Evolutionary conservation across 2,888 invertebrate species (phyloP).

Genomic region (Endotricha flammealis): DNA sequence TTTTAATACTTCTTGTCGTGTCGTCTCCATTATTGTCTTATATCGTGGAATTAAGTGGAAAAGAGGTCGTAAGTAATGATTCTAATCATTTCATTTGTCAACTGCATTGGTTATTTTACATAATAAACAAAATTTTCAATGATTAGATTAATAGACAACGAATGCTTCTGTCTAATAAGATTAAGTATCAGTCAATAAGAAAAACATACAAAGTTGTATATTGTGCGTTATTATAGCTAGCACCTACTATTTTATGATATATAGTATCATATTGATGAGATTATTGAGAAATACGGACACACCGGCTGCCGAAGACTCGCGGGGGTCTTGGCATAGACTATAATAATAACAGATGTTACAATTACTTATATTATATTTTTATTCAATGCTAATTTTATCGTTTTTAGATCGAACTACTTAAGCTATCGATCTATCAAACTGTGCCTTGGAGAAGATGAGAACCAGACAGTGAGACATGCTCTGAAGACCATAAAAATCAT

Average conservation of each 20-base stretch:
- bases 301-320: slow-evolving; percentile 42
- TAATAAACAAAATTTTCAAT: neutral
- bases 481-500: no score
- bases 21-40: no score
- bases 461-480: no score
- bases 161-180: slow-evolving; percentile 5
- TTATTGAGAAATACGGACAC: slow-evolving; percentile 41
- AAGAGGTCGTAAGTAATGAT: no score
- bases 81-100: no score
- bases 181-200: slow-evolving; percentile 6
- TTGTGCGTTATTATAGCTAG: slow-evolving; percentile 3
- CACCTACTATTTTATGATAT: slow-evolving; percentile 27
- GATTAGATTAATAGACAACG: neutral
- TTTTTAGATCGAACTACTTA: no score
- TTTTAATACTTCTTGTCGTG: no score
- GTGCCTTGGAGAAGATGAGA: no score
- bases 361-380: neutral
- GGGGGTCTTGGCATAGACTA: slow-evolving; percentile 39
- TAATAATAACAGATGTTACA: slow-evolving; percentile 12
- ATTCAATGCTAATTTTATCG: no score
- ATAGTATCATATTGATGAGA: slow-evolving; percentile 44
- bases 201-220: slow-evolving; percentile 2
- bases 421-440: no score
- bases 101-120: no score
- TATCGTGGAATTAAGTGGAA: no score